Base-by-base conservation (phyloP, 2,888 invertebrate species). In the Acrocyrtus sp. region DNA sequence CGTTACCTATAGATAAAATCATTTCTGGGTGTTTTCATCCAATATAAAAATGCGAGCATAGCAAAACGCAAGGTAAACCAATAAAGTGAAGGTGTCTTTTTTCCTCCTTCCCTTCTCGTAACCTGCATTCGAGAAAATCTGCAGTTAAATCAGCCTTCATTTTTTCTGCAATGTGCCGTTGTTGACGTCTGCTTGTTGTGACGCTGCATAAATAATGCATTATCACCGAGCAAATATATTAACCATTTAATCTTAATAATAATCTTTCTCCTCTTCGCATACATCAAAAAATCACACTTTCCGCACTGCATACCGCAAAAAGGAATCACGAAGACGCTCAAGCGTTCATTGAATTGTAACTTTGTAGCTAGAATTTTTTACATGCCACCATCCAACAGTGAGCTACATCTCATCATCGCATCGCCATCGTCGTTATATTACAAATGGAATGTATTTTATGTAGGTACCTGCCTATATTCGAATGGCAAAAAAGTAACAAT, bases 71-170 rank as follows among this genome's bases (percentile, higher is more conserved):
- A n/a, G n/a, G 34, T 34, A 34, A 34, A 34, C 12, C 6, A 34
- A 34, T 34, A 5, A 12, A 34, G 34, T 34, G 12, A 34, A 34
- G 34, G 34, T 12, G 12, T 34, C 34, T 34, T 34, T n/a, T n/a
- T 34, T 34, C 34, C 34, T 34, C 34, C 34, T 34, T 34, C 34
- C 34, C 34, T 34, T 12, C 34, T 34, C 12, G 6, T 34, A 34
- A 34, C 34, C 34, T 34, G 3, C 24, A 50, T 50, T 50, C 50
- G 50, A 56, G 34, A 41, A 48, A 57, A 53, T 66, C 29, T 56
- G 21, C 15, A 26, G 41, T 22, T 48, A 56, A 66, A 66, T 66
- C 66, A 48, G 48, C 39, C 56, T 66, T 66, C 66, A 45, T 34
- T 34, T 12, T 12, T n/a, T n/a, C n/a, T n/a, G n/a, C 34, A 5